Conservation (phyloP, 2,797 vertebrate species). For the Sternarchorhynchus goeldii region DNA sequence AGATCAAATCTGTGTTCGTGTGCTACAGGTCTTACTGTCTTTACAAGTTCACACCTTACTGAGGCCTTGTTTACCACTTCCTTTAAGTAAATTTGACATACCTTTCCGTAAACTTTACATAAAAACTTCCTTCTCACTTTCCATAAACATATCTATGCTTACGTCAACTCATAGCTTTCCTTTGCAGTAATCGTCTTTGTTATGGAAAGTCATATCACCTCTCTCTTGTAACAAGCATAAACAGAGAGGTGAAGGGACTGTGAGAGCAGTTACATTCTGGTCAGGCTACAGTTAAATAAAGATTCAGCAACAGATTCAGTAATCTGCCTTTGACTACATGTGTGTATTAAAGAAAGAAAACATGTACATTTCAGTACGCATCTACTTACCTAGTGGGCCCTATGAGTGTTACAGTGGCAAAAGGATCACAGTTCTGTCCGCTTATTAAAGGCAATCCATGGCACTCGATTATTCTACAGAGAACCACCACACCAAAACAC, state of each 20-base stretch:
- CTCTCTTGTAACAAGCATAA: constrained; percentile 7
- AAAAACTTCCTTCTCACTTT: constrained; percentile 41
- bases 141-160: constrained; percentile 22
- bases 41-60: too few relatives aligned
- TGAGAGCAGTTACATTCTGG: constrained; percentile 13
- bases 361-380: not conserved
- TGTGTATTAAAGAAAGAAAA: too few relatives aligned
- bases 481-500: constrained; percentile 36
- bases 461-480: constrained; percentile 89
- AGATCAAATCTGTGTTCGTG: too few relatives aligned
- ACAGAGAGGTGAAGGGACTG: not conserved
- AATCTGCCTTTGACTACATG: too few relatives aligned
- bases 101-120: constrained; percentile 29
- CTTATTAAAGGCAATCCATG: constrained; percentile 93
- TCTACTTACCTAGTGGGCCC: constrained; percentile 90
- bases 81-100: constrained; percentile 27
- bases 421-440: constrained; percentile 95
- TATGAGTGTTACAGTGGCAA: constrained; percentile 91
- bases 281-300: not conserved
- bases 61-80: constrained; percentile 24
- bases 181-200: constrained; percentile 1
- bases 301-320: too few relatives aligned
- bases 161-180: not conserved
- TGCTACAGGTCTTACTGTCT: too few relatives aligned
- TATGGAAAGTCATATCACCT: constrained; percentile 3